These are phyloP conservation scores for Andrena haemorrhoa DNA, from an alignment of 2,888 invertebrate species.

Conservation along the genomic window DNA sequence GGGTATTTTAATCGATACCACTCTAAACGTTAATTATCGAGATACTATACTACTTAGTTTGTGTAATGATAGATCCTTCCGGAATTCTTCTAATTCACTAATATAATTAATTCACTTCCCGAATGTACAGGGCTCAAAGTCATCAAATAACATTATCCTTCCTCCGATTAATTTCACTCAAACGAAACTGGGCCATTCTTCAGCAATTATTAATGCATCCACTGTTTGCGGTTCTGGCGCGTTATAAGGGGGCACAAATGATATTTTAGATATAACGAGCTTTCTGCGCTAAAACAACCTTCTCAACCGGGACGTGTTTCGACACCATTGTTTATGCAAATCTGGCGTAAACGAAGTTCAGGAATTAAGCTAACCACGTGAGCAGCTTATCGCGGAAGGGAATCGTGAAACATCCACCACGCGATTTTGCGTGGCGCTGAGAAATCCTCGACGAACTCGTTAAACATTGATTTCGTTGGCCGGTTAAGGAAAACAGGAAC, in stretches of 20 bases:
- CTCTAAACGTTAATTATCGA: neutral
- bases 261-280: neutral
- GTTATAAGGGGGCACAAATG: neutral
- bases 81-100: neutral
- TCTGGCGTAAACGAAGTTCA: neutral
- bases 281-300: neutral
- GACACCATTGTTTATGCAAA: neutral
- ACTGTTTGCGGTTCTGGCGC: neutral
- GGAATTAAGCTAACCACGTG: neutral
- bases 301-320: neutral
- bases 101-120: neutral
- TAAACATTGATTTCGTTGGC: neutral
- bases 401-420: neutral
- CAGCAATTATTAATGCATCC: neutral
- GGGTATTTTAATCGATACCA: neutral
- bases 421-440: slow-evolving; percentile 11
- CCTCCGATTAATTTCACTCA: neutral
- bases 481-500: neutral
- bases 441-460: neutral
- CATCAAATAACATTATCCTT: neutral
- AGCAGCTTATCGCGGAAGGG: neutral
- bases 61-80: neutral
- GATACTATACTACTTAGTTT: neutral
- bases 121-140: neutral
- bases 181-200: too few species aligned